phyloP scores from a whole-genome alignment of 2,888 invertebrate genomes.

The Liposcelis brunnea region DNA sequence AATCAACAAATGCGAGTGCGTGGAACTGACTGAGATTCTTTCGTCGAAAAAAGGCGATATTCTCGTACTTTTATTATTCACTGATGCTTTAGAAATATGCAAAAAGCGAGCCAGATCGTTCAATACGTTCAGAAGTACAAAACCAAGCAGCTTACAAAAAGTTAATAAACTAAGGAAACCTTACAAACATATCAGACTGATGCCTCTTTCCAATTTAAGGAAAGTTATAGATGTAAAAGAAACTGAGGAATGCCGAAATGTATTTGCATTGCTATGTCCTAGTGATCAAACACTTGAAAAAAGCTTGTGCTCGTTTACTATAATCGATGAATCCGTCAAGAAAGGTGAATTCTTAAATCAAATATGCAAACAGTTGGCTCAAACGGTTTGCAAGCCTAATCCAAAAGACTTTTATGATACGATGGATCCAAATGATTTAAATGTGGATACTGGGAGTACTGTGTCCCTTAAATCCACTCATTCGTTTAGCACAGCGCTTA shows the following conservation, averaged over 20 bases:
- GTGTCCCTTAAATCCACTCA: too few relatives aligned
- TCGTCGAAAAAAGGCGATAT: conserved; percentile 38
- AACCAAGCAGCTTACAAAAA: conserved; percentile 34
- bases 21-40: conserved; percentile 62
- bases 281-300: too few relatives aligned
- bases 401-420: too few relatives aligned
- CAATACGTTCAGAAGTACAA: conserved; percentile 50
- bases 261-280: too few relatives aligned
- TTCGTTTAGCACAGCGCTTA: too few relatives aligned
- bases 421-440: too few relatives aligned
- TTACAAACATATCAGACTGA: conserved; percentile 79
- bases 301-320: too few relatives aligned
- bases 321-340: too few relatives aligned
- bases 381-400: too few relatives aligned
- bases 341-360: too few relatives aligned
- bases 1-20: conserved; percentile 72
- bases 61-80: conserved; percentile 80
- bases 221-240: conserved; percentile 81
- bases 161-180: conserved; percentile 31
- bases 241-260: conserved; percentile 37
- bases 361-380: too few relatives aligned
- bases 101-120: conserved; percentile 52
- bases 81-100: conserved; percentile 85
- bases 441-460: too few relatives aligned
- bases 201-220: conserved; percentile 77